Base-by-base conservation (phyloP, 1,140 invertebrate genomes). In the Saccostrea cuccullata region DNA sequence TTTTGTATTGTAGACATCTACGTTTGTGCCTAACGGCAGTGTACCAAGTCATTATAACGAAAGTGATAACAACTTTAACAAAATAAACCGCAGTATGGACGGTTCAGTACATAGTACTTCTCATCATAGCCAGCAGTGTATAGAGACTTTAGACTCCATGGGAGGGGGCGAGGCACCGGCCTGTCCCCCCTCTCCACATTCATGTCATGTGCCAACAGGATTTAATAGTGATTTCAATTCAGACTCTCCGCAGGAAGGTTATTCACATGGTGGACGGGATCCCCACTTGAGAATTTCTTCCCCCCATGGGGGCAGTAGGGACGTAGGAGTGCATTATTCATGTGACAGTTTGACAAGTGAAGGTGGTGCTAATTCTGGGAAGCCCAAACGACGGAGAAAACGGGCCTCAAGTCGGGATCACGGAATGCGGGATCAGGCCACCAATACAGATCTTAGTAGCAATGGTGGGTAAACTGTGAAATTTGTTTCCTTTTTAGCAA, bases 371-470 rank as follows among this genome's bases (percentile, higher is more conserved):
- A 82, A 90, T 89, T 82, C 86, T 56, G 90, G 90, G 55, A 92
- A 93, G 87, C 93, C 93, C 84, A 93, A 93, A 88, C 87, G 91
- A n/a, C 88, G 92, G 67, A 88, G 92, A 23, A 84, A 93, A 40
- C 86, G 91, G 56, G 89, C 91, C 47, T 87, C 83, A 12, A 88
- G 90, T 73, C 82, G 86, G 64, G 87, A 91, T 86, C 91, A 93
- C 88, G 90, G 89, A 20, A 93, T 89, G 36, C 88, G 91, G 84
- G 94, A 94, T 91, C 93, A 94, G 86, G 93, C 93, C 17, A 94
- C 94, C 0, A 94, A 94, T 87, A 94, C 94, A 73, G 94, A 94
- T 89, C 88, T 94, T 67, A 94, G 93, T 86, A 94, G 94, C 87
- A 94, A 94, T 88, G 94, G 94, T 94, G 88, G 88, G 92, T 90